phyloP scores from a whole-genome alignment of 1,140 invertebrate species.

The Pentalonia nigronervosa region DNA sequence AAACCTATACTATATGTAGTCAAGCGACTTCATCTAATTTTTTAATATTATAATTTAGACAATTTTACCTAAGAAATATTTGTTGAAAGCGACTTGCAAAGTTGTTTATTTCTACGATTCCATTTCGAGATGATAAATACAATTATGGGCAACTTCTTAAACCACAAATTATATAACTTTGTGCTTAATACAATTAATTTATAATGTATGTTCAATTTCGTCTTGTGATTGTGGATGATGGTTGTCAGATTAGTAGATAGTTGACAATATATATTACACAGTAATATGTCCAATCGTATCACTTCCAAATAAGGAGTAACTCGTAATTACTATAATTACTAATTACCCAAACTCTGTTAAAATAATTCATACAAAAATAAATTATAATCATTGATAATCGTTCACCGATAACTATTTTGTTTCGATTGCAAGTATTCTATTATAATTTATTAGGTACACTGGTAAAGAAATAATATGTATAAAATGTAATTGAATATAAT shows the following conservation, averaged over 20 bases:
- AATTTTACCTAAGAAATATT: background rate
- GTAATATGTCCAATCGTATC: background rate
- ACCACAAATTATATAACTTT: background rate
- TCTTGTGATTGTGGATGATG: background rate
- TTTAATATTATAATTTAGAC: background rate
- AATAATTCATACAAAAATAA: background rate
- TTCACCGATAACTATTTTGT: background rate
- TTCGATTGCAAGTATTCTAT: background rate
- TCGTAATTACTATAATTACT: background rate
- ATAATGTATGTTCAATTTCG: background rate
- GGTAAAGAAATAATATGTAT: background rate
- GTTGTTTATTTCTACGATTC: background rate
- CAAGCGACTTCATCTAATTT: background rate
- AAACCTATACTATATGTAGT: background rate
- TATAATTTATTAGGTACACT: background rate
- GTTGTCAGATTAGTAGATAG: background rate
- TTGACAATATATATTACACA: background rate
- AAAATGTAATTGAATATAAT: no score
- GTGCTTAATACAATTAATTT: background rate
- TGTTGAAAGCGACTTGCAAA: background rate
- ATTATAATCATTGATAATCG: background rate
- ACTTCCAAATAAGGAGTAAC: background rate
- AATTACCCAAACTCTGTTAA: background rate
- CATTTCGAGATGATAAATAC: background rate
- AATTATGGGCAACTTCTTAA: background rate